Evolutionary conservation across 2,888 invertebrate species (phyloP), one percentile per base, ranked within the genome.

Genomic region (Diaphora mendica): DNA sequence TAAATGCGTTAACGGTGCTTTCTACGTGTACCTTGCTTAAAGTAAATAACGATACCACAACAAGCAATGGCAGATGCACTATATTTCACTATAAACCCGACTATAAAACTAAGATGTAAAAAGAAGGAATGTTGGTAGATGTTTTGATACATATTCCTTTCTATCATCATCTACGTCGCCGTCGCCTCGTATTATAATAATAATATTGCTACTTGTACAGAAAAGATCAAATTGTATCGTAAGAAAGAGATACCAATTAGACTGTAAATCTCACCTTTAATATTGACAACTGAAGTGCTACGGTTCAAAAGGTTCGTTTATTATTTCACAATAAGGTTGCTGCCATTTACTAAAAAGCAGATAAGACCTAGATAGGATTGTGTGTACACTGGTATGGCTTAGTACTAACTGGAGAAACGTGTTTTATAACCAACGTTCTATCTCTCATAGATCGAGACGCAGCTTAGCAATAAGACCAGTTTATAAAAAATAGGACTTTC

Each of bases 371-470:
- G 74, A 67, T 74, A 62, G 65, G 67, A 70, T 67, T 62, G 30
- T 62, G 59, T 71, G 44, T 59, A 69, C 59, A 70, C 73, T 64
- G 66, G 70, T 73, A 73, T 73, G 51, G 51, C 51, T 68, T 55
- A 69, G 69, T 65, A 44, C 23, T 8, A 55, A 55, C 64, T 55
- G 26, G 59, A 33, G 48, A 74, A 70, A 74, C 66, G 66, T 67
- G 67, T 70, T 70, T 70, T 70, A 74, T 15, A 51, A 30, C 64
- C 62, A 30, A 62, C 70, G 62, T 48, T 35, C 51, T 44, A 70
- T 62, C 35, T 68, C 30, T 64, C 64, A 70, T 71, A 30, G 48
- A 71, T 71, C 51, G 51, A 35, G 30, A 30, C 13, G 5, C 44
- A 20, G 23, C 68, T 65, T 20, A 51, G 64, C 13, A 64, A 35